phyloP scores from a whole-genome alignment of 2,888 invertebrate genomes.

The Xestia ashworthii region DNA sequence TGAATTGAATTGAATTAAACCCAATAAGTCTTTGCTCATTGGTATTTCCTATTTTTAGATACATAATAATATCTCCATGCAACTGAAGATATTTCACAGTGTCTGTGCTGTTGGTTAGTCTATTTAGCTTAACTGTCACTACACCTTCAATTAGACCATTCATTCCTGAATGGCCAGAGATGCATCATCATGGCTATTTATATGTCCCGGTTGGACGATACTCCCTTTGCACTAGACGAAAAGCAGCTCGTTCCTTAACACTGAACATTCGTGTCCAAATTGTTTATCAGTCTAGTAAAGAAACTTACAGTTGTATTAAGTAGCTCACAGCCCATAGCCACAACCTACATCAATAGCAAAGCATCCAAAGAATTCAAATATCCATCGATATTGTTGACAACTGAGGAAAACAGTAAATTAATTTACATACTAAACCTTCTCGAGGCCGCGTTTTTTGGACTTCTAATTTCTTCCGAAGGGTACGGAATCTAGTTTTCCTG shows the following conservation, averaged over 20 bases:
- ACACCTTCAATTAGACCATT: background rate
- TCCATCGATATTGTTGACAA: constrained; percentile 24
- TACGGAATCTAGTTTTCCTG: constrained; percentile 62
- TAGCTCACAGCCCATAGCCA: constrained; percentile 1
- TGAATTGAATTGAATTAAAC: no score
- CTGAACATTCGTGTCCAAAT: background rate
- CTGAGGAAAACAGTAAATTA: constrained; percentile 42
- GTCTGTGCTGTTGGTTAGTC: background rate
- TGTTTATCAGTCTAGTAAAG: background rate
- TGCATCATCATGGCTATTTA: background rate
- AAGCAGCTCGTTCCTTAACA: background rate
- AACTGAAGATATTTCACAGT: background rate
- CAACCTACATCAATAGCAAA: background rate
- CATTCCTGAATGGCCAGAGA: background rate
- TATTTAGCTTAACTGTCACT: background rate
- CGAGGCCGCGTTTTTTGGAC: constrained; percentile 54
- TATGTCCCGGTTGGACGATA: background rate
- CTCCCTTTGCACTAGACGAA: background rate
- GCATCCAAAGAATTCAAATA: constrained; percentile 22
- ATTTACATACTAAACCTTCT: constrained; percentile 47
- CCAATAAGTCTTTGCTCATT: no score
- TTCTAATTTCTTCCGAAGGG: constrained; percentile 60
- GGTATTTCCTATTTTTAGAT: no score
- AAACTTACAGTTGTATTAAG: background rate
- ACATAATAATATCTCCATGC: background rate